Conservation (phyloP, 2,113 vertebrate species). For the Aphyosemion australe region DNA sequence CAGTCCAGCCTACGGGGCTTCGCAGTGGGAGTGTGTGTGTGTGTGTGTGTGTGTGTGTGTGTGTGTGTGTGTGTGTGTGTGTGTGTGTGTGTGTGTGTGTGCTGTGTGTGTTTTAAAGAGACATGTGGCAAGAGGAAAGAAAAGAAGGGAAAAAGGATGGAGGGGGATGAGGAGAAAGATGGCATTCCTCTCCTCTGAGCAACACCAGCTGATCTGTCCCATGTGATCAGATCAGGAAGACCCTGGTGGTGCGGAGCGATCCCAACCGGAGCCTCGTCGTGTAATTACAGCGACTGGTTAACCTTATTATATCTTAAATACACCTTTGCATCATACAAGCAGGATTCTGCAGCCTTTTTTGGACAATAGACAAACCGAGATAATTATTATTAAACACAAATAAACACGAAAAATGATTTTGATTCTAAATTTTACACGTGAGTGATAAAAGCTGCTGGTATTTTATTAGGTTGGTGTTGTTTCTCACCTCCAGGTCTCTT, state of each 20-base stretch:
- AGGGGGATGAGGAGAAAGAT: constrained; percentile 38
- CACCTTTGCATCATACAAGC: constrained; percentile 27
- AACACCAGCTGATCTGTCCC: constrained; percentile 72
- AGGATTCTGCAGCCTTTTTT: background rate
- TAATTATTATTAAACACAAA: constrained; percentile 20
- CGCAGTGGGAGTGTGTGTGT: constrained; percentile 43
- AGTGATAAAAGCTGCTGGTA: constrained; percentile 54
- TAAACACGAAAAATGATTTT: constrained; percentile 40
- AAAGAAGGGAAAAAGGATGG: constrained; percentile 55
- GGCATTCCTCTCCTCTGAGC: constrained; percentile 56
- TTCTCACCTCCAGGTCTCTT: constrained; percentile 61
- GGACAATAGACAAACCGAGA: constrained; percentile 16
- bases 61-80: too few species aligned
- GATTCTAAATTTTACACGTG: constrained; percentile 38
- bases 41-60: constrained; percentile 20
- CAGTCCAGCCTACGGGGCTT: constrained; percentile 73
- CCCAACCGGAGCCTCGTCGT: constrained; percentile 53
- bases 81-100: background rate
- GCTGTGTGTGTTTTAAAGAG: constrained; percentile 82
- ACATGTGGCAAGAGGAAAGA: constrained; percentile 74
- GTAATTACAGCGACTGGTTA: constrained; percentile 67
- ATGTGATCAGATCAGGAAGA: constrained; percentile 53
- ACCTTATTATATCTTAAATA: constrained; percentile 59
- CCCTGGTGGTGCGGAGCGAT: constrained; percentile 58
- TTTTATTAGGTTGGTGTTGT: constrained; percentile 47